These are phyloP conservation scores for Dicyrtoma fusca DNA, from an alignment of 2,888 invertebrate species.

Conservation along the genomic window DNA sequence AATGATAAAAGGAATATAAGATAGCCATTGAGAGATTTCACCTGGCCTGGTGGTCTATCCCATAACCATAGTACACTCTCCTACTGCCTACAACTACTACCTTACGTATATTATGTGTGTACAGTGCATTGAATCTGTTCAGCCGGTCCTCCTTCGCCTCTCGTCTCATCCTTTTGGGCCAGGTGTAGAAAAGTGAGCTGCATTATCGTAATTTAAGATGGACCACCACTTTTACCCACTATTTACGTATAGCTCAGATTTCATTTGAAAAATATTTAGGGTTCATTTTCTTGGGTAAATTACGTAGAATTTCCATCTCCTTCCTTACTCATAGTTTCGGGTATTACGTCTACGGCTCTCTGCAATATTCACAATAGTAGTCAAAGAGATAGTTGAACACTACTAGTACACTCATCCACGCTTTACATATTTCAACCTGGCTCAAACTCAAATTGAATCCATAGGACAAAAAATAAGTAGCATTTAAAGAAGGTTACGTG, in stretches of 20 bases:
- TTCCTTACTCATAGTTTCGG: not conserved
- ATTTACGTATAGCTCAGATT: slow-evolving; percentile 34
- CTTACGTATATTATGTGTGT: not conserved
- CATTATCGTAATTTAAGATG: slow-evolving; percentile 35
- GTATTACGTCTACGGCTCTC: not conserved
- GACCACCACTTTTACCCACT: slow-evolving; percentile 17
- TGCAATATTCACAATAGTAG: not conserved
- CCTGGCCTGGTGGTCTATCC: slow-evolving; percentile 41
- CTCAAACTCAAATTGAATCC: too few species aligned
- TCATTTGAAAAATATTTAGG: slow-evolving; percentile 20
- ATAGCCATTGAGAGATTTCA: slow-evolving; percentile 38
- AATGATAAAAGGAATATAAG: slow-evolving; percentile 17
- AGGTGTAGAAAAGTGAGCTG: slow-evolving; percentile 36
- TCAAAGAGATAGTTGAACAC: too few species aligned
- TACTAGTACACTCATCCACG: too few species aligned
- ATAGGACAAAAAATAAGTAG: too few species aligned
- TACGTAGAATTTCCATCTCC: too few species aligned
- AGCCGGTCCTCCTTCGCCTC: not conserved
- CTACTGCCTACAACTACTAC: too few species aligned
- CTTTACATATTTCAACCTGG: too few species aligned
- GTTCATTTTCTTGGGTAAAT: not conserved
- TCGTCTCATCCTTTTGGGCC: slow-evolving; percentile 30
- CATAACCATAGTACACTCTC: not conserved
- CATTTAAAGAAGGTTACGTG: too few species aligned
- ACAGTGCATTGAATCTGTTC: too few species aligned